Base-by-base conservation (phyloP, 2,888 invertebrate species). In the Carabus problematicus region DNA sequence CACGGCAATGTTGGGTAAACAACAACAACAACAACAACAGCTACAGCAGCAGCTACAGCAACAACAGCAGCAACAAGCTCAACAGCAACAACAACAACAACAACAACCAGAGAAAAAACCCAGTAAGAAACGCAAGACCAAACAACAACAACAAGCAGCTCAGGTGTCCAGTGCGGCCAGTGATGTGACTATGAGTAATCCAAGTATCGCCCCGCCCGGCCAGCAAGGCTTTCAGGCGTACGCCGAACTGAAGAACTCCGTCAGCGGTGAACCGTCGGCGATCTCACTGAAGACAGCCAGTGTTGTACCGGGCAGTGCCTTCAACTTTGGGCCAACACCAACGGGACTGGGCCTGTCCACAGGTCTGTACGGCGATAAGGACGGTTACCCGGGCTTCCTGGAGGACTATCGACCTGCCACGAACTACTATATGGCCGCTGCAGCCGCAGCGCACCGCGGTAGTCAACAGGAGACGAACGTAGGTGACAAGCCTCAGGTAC, bases 271-370 rank as follows among this genome's bases (percentile, higher is more conserved):
- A 75, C 80, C 81, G 19, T 79, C 80, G 72, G 84, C 84, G 72
- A 87, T 91, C 74, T 85, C 88, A 9, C 77, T 91, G 58, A 87
- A 92, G 75, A 88, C 90, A 59, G 84, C 87, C 3, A 88, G 88
- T 74, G 90, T 92, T 77, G 91, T 93, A 72, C 88, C 93, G 7
- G 90, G 91, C 29, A 93, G 92, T 81, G 93, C 94, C 61, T 94
- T 94, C 76, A 94, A 93, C 79, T 94, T 93, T 77, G 92, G 92
- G 14, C 86, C 92, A 3, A 84, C 91, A 0, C 84, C 90, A 3
- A 85, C 87, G 70, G 82, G 83, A 3, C 82, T 90, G 76, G 82
- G 84, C 52, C 79, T 88, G 64, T 79, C 83, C 69, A 79, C 87
- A 11, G 85, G 87, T 12, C 79, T 89, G 55, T 89, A 88, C 74